Conservation (phyloP, 2,888 invertebrate species). For the Apodemia zela region DNA sequence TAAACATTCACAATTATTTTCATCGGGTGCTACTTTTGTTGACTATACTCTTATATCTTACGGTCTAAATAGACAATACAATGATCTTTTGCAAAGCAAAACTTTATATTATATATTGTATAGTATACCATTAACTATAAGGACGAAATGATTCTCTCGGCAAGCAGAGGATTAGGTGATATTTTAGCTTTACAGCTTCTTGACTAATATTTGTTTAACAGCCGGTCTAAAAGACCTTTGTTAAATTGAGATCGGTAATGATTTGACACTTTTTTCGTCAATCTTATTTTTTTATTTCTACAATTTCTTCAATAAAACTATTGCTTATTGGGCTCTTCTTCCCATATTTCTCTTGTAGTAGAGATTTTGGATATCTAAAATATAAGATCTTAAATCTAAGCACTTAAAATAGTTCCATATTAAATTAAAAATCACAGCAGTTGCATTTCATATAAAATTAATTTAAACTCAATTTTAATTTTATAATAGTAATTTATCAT, state of each 20-base stretch:
- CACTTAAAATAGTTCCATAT: too few species aligned
- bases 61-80: conserved; percentile 66
- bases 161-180: conserved; percentile 66
- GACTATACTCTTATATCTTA: conserved; percentile 32
- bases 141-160: conserved; percentile 57
- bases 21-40: conserved; percentile 41
- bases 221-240: conserved; percentile 60
- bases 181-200: conserved; percentile 77
- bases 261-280: background rate
- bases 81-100: conserved; percentile 71
- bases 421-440: too few species aligned
- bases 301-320: too few species aligned
- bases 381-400: too few species aligned
- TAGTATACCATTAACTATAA: conserved; percentile 50
- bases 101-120: conserved; percentile 33
- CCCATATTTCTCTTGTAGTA: too few species aligned
- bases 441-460: too few species aligned
- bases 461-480: too few species aligned
- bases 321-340: too few species aligned
- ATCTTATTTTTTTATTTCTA: conserved; percentile 14
- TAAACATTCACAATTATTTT: conserved; percentile 25
- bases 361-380: too few species aligned
- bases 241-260: conserved; percentile 23
- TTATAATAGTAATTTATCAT: too few species aligned
- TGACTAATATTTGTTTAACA: conserved; percentile 52